Base-by-base conservation (phyloP, 2,113 vertebrate genomes). In the Leiothrix lutea region DNA sequence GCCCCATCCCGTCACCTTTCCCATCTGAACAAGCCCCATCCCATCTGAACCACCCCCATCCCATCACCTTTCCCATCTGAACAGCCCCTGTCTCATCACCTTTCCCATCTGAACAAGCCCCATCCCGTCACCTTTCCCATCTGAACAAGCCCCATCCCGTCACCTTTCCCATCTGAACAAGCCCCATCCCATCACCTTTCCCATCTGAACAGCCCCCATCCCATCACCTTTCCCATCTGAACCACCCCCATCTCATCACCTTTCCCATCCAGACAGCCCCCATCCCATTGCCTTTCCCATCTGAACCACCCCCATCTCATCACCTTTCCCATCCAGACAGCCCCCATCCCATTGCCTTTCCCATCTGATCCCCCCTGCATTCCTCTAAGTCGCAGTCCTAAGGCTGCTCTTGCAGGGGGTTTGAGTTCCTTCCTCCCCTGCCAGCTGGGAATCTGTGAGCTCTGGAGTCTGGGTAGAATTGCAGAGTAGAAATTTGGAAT, bases 361-460 rank as follows among this genome's bases (percentile, higher is more conserved):
- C 80, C 19, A 45, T 45, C 72, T 8, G 2, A 38, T 36, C 35
- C 13, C 26, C 29, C 6, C 21, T 0, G 0, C 6, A 0, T 8
- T 53, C 8, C 36, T 33, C 18, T 0, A 0, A 7, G 4, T 17
- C 0, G 0, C 23, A 33, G 40, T 16, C 4, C 0, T 21, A 0
- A 29, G 26, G 11, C 18, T 9, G 58, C 58, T 23, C 12, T 3
- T 11, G 57, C n/a, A 7, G 57, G 4, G n/a, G 16, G 14, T 86
- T 11, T 26, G 38, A 6, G 60, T 47, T 72, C 40, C 31, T 67
- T 48, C 6, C 51, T 8, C 42, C 50, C 8, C 0, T 80, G 31
- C 48, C 21, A 4, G 8, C 35, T 0, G 5, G 64, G 47, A 1
- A 1, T 22, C 21, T 38, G 24, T 1, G 17, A n/a, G 60, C 2